Conservation (phyloP, 2,797 vertebrate species). For the Dermochelys coriacea region DNA sequence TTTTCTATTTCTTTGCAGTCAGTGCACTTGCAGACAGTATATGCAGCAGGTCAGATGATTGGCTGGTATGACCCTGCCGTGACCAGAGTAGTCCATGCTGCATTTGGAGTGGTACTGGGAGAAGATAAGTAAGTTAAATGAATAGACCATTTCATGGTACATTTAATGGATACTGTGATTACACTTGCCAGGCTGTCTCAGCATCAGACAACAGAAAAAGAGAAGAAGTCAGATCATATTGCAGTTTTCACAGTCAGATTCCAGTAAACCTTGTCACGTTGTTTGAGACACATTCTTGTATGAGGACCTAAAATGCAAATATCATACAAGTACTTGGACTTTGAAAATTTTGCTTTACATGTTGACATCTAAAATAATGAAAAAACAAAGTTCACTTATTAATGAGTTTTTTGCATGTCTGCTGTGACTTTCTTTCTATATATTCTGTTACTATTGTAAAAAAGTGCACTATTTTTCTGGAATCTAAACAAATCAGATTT, state of each 20-base stretch:
- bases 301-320: neutral
- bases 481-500: neutral
- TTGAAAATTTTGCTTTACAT: neutral
- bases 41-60: constrained; percentile 90
- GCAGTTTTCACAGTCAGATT: neutral
- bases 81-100: constrained; percentile 91
- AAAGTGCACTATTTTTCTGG: neutral
- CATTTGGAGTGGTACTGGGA: constrained; percentile 95
- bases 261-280: neutral
- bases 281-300: neutral
- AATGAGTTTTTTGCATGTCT: neutral
- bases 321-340: neutral
- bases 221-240: neutral
- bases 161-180: neutral
- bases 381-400: neutral
- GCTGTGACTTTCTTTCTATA: neutral
- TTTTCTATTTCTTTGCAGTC: constrained; percentile 77
- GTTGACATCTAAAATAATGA: neutral
- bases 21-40: constrained; percentile 92
- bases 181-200: neutral
- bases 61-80: constrained; percentile 95
- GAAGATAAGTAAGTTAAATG: constrained; percentile 89
- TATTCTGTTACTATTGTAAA: neutral
- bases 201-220: neutral
- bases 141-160: neutral